phyloP scores from a whole-genome alignment of 2,888 invertebrate species.

The Nipponacmea schrenckii region DNA sequence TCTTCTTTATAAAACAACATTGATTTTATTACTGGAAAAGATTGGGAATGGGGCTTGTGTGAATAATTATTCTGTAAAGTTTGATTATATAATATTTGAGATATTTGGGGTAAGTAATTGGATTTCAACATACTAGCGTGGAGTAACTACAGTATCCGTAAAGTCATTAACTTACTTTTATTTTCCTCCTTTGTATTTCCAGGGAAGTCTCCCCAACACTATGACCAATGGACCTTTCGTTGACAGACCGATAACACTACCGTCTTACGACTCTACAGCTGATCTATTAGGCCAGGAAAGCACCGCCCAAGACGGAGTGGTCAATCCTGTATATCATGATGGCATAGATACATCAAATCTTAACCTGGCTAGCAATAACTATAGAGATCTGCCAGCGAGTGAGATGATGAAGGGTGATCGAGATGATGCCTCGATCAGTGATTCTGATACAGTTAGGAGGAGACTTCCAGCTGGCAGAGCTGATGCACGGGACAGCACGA shows the following conservation, averaged over 20 bases:
- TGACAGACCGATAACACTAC: conserved; percentile 17
- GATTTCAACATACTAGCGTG: not conserved
- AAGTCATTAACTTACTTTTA: too few relatives aligned
- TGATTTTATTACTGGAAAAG: too few relatives aligned
- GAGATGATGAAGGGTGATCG: not conserved
- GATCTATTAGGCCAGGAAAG: not conserved
- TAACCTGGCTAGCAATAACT: not conserved
- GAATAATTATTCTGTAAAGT: too few relatives aligned
- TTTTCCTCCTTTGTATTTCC: not conserved
- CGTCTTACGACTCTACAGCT: not conserved
- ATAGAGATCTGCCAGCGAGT: not conserved
- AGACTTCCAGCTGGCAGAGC: not conserved
- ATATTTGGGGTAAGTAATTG: not conserved
- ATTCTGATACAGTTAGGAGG: not conserved
- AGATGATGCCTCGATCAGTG: conserved; percentile 4
- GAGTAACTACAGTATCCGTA: not conserved
- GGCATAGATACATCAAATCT: not conserved
- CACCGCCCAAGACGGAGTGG: not conserved
- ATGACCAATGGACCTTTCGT: conserved; percentile 16
- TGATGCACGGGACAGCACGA: not conserved
- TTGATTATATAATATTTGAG: not conserved
- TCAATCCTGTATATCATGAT: conserved; percentile 1
- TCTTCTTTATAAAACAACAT: too few relatives aligned
- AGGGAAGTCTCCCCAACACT: conserved; percentile 6
- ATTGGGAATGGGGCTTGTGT: too few relatives aligned